phyloP scores from a whole-genome alignment of 2,113 vertebrate genomes.

The Vidua chalybeata region DNA sequence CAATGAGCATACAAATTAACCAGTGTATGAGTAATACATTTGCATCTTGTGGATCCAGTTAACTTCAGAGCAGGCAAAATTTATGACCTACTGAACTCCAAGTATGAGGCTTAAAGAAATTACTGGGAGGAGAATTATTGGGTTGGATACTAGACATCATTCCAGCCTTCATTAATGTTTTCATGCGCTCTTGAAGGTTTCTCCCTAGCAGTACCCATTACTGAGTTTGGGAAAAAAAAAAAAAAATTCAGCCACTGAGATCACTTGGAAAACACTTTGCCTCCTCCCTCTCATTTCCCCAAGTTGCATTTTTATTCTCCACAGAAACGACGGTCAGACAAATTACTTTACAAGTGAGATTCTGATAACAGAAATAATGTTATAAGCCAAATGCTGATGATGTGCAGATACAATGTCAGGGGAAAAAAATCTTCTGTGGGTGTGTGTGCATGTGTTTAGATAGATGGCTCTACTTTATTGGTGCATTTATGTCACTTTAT shows the following conservation, averaged over 20 bases:
- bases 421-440: neutral
- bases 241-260: conserved; percentile 8
- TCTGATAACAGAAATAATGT: neutral
- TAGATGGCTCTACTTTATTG: neutral
- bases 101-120: conserved; percentile 47
- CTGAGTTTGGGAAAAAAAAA: conserved; percentile 11
- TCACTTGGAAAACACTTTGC: conserved; percentile 14
- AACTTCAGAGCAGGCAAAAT: conserved; percentile 53
- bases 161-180: conserved; percentile 33
- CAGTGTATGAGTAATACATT: conserved; percentile 38
- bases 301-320: neutral
- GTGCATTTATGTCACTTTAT: neutral
- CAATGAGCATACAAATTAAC: conserved; percentile 64
- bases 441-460: neutral
- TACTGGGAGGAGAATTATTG: conserved; percentile 49
- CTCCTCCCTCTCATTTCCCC: conserved; percentile 18
- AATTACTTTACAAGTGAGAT: neutral
- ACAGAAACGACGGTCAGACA: conserved; percentile 3
- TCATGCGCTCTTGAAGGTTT: conserved; percentile 26
- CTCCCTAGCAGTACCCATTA: neutral
- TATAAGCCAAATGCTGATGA: conserved; percentile 13
- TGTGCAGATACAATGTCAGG: neutral
- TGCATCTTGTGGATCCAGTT: conserved; percentile 47
- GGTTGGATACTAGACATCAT: conserved; percentile 35
- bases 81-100: conserved; percentile 58